phyloP scores from a whole-genome alignment of 2,113 vertebrate genomes.

The Sylvia atricapilla region DNA sequence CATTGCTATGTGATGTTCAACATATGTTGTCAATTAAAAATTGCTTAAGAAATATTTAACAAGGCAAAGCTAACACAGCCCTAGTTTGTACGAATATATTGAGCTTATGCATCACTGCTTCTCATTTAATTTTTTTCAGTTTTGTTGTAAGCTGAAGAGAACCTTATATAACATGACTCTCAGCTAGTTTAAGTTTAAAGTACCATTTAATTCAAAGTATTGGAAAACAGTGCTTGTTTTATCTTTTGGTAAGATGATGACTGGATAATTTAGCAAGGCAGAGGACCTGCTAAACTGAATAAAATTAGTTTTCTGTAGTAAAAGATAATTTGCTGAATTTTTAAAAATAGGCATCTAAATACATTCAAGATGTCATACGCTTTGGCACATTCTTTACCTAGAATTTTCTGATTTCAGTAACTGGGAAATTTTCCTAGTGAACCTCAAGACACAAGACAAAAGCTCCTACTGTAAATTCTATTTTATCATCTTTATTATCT shows the following conservation, averaged over 20 bases:
- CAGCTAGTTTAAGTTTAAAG: background rate
- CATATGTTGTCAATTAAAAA: conserved; percentile 76
- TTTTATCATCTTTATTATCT: background rate
- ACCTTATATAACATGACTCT: background rate
- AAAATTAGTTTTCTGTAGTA: background rate
- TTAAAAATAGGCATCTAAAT: background rate
- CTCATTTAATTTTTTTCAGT: conserved; percentile 38
- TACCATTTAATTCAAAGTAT: background rate
- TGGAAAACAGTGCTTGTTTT: background rate
- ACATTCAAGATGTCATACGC: background rate
- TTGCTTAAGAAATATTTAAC: conserved; percentile 75
- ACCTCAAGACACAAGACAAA: background rate
- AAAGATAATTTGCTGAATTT: background rate
- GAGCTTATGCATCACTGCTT: conserved; percentile 32
- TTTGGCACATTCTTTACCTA: background rate
- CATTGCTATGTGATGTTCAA: conserved; percentile 68
- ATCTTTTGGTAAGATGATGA: background rate
- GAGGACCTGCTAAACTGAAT: background rate
- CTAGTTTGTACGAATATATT: conserved; percentile 54
- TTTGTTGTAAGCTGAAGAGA: background rate
- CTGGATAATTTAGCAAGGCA: background rate
- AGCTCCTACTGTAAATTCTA: background rate
- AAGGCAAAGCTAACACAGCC: conserved; percentile 53
- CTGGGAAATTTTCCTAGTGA: background rate
- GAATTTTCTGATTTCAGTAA: background rate